Evolutionary conservation across 2,113 vertebrate genomes (phyloP).

Genomic region (Lucifuga dentata): DNA sequence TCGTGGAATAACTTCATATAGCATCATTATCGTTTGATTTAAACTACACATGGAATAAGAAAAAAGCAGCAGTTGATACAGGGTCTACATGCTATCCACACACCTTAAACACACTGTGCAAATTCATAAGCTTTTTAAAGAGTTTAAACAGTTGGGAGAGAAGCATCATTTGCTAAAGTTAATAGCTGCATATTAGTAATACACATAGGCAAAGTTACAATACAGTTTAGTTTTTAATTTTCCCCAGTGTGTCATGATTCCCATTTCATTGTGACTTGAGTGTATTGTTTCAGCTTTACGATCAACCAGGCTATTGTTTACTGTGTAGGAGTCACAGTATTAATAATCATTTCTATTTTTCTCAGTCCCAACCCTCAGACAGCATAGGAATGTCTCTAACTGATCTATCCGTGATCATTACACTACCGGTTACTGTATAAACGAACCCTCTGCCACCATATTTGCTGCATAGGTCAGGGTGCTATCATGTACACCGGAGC

Average conservation of each 20-base stretch:
- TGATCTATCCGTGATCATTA: no score
- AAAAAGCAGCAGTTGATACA: conserved; percentile 61
- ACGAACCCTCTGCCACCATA: background rate
- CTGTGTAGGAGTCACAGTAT: background rate
- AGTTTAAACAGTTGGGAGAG: background rate
- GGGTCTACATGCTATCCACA: conserved; percentile 31
- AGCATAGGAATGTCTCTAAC: no score
- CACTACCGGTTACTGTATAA: conserved; percentile 35
- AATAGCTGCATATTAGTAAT: conserved; percentile 16
- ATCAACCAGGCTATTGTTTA: conserved; percentile 1
- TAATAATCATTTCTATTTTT: background rate
- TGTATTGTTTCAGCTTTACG: conserved; percentile 9
- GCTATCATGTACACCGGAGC: conserved; percentile 4
- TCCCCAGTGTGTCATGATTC: background rate
- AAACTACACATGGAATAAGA: conserved; percentile 26
- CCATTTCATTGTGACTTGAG: conserved; percentile 17
- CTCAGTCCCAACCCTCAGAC: background rate
- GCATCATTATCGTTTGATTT: background rate
- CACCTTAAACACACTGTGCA: conserved; percentile 24
- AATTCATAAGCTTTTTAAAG: background rate
- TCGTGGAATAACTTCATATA: background rate
- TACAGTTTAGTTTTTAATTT: background rate
- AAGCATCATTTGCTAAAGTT: background rate
- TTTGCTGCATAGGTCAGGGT: conserved; percentile 55
- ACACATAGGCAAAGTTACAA: background rate